These are phyloP conservation scores for Teleogryllus oceanicus DNA, from an alignment of 2,888 invertebrate genomes.

Conservation along the genomic window DNA sequence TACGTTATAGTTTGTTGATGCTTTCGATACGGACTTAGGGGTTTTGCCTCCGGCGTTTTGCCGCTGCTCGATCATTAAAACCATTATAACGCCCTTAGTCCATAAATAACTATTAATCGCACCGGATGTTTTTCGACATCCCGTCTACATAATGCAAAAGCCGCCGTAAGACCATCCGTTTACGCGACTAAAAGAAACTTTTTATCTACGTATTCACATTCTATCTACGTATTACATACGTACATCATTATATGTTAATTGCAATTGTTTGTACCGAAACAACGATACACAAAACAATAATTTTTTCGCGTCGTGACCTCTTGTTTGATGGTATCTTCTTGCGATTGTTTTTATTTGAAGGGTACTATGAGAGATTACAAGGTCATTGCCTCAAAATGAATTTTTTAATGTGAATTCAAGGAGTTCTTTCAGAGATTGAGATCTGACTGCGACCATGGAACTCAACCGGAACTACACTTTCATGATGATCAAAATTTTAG, in stretches of 20 bases:
- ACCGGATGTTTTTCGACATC: background rate
- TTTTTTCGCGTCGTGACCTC: background rate
- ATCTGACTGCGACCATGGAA: no score
- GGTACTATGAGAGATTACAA: background rate
- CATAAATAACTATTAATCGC: no score
- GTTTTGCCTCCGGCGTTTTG: no score
- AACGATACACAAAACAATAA: background rate
- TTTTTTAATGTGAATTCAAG: background rate
- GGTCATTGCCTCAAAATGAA: background rate
- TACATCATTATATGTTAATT: background rate
- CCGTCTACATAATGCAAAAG: background rate
- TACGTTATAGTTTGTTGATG: no score
- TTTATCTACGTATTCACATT: background rate
- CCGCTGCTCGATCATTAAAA: no score
- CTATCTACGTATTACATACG: no score
- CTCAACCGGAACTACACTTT: no score
- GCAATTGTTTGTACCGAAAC: background rate
- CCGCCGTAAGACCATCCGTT: background rate
- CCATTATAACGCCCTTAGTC: no score
- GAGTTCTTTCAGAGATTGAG: no score
- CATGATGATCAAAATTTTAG: no score
- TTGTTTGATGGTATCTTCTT: background rate
- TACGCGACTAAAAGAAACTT: background rate
- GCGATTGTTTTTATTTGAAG: background rate
- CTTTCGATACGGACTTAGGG: no score